Base-by-base conservation (phyloP, 53 echinoderm and acorn worm genomes). In the Arbacia lixula region DNA sequence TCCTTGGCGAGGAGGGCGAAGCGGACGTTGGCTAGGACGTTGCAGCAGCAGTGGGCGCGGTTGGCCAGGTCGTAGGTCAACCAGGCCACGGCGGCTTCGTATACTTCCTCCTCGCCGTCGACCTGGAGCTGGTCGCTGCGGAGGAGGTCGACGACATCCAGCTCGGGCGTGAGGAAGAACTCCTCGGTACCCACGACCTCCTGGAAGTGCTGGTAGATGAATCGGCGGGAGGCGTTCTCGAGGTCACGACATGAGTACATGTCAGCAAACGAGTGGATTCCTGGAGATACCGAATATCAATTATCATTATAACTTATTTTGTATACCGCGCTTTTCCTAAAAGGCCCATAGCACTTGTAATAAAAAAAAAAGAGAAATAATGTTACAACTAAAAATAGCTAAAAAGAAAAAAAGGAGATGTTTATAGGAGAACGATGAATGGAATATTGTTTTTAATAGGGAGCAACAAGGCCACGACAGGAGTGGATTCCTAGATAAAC, bases 221-320 rank as follows among this genome's bases (percentile, higher is more conserved):
- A 99, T 6, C 99, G 90, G 8, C 92, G 88, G 36, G 95, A 92
- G 27, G 88, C 73, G 57, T 92, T 92, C 85, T 99, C 95, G 53
- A 99, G 91, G 53, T 99, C 99, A 9, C 85, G 72, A 64, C 99
- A 99, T 16, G 99, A 99, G 86, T 99, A 99, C 95, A 99, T 99
- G 84, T 99, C 99, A 32, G 99, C 99, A 71, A 99, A 98, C 67
- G 99, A 99, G 72, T 99, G 99, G 53, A 99, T 99, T 36, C 99
- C 99, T 99, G 68, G 0, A 12, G 28, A 1, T 25, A 6, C 11
- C 16, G 28, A 41, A 27, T n/a, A n/a, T n/a, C n/a, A n/a, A n/a
- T n/a, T n/a, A n/a, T n/a, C n/a, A n/a, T n/a, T n/a, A n/a, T n/a
- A n/a, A n/a, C n/a, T n/a, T n/a, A n/a, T n/a, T n/a, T n/a, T n/a